phyloP scores from a whole-genome alignment of 2,888 invertebrate genomes.

The Hirtodrosophila duncani region DNA sequence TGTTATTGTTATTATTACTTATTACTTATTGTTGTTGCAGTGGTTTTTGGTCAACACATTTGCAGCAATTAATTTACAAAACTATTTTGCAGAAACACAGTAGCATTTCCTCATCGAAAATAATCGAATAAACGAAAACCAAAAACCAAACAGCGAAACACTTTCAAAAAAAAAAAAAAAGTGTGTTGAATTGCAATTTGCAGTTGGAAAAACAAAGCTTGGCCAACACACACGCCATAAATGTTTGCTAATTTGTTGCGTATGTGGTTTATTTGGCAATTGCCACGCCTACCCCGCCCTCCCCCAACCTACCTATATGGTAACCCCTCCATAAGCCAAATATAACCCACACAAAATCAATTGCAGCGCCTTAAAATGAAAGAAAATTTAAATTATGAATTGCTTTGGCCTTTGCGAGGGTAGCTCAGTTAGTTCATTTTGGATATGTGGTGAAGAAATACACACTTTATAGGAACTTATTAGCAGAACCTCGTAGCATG shows the following conservation, averaged over 20 bases:
- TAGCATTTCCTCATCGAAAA: constrained; percentile 36
- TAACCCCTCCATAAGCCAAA: too few species aligned
- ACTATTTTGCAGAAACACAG: constrained; percentile 23
- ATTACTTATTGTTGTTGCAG: too few species aligned
- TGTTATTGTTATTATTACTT: too few species aligned
- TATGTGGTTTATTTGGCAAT: constrained; percentile 17
- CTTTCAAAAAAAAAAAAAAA: constrained; percentile 31
- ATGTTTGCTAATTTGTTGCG: constrained; percentile 6
- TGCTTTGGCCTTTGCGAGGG: too few species aligned
- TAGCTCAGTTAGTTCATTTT: too few species aligned
- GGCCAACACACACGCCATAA: constrained; percentile 26
- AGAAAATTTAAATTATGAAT: constrained; percentile 34
- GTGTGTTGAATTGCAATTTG: constrained; percentile 9
- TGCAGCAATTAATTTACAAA: constrained; percentile 37
- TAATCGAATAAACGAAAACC: not conserved
- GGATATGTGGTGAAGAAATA: too few species aligned
- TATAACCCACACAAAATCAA: constrained; percentile 7
- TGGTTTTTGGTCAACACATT: too few species aligned
- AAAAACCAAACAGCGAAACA: constrained; percentile 10
- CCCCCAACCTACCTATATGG: too few species aligned
- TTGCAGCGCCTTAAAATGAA: constrained; percentile 16
- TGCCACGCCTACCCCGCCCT: constrained; percentile 21
- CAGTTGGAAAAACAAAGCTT: constrained; percentile 31
- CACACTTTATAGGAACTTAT: too few species aligned
- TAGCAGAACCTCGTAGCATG: too few species aligned